A percentile compares a stretch with the other conserved stretches of the same genome.
Evolutionary conservation across 1,140 invertebrate species (phyloP).

Genomic region (Mercenaria mercenaria): DNA sequence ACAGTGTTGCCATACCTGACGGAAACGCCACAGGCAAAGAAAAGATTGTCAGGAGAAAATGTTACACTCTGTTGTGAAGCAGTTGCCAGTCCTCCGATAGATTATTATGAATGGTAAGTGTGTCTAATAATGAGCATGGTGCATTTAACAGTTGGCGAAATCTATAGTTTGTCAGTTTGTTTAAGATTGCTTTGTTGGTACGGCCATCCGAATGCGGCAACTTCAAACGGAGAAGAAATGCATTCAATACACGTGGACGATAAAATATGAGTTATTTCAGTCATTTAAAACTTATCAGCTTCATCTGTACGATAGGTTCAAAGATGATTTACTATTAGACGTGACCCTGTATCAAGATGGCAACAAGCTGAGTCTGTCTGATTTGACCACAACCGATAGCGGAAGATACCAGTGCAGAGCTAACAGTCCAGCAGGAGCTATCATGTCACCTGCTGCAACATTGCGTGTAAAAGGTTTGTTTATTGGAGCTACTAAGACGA

Average conservation of each 20-base stretch:
- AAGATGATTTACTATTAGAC: neutral
- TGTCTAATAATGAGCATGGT: neutral
- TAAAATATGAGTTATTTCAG: too few species aligned
- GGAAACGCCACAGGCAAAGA: neutral
- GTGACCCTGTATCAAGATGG: neutral
- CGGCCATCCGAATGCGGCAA: too few species aligned
- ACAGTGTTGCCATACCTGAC: neutral
- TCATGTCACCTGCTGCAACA: slow-evolving; percentile 12
- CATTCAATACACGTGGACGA: too few species aligned
- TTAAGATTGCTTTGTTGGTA: too few species aligned
- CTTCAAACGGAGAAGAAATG: too few species aligned
- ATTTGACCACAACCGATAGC: neutral
- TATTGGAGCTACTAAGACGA: too few species aligned
- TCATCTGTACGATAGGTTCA: too few species aligned
- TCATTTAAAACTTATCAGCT: too few species aligned
- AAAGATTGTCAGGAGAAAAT: neutral
- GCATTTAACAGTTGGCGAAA: too few species aligned
- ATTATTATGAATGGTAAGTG: slow-evolving; percentile 28
- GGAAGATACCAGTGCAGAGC: slow-evolving; percentile 3
- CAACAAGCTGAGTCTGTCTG: neutral
- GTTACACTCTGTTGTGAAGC: slow-evolving; percentile 4
- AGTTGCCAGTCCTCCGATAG: neutral
- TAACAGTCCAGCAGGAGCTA: neutral
- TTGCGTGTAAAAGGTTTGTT: neutral
- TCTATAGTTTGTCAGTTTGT: too few species aligned